Evolutionary conservation across 2,113 vertebrate genomes (phyloP).

Genomic region (Cyprinus carpio): DNA sequence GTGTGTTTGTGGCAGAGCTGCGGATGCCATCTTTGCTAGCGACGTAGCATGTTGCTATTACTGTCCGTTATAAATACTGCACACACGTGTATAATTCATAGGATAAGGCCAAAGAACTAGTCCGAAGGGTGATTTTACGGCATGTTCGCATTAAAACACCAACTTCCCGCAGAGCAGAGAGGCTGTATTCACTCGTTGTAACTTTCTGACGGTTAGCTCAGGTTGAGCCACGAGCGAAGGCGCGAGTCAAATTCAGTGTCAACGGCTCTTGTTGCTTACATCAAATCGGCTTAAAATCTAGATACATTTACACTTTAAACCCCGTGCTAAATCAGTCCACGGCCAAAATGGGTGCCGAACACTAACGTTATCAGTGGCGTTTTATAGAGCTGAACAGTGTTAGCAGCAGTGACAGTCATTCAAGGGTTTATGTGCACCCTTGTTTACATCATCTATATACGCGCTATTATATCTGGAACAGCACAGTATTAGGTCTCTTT

Average conservation of each 20-base stretch:
- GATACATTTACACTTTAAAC: not conserved
- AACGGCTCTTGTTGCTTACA: constrained; percentile 2
- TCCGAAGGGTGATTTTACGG: not conserved
- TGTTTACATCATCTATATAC: not conserved
- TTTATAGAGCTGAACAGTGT: not conserved
- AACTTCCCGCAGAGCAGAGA: not conserved
- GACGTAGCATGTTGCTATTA: constrained; percentile 20
- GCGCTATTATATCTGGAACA: not conserved
- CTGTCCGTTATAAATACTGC: not conserved
- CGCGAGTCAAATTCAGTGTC: not conserved
- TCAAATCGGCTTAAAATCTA: not conserved
- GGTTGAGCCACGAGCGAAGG: not conserved
- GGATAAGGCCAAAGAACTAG: not conserved
- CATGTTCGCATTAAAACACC: not conserved
- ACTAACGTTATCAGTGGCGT: too few species aligned
- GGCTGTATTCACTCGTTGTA: not conserved
- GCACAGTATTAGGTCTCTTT: not conserved
- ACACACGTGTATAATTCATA: not conserved
- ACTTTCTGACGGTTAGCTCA: constrained; percentile 17
- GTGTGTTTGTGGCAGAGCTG: not conserved
- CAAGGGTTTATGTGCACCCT: not conserved
- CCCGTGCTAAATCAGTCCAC: not conserved
- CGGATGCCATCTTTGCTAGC: constrained; percentile 29
- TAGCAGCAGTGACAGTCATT: not conserved
- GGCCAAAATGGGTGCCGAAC: not conserved